These are phyloP conservation scores for Dinocampus coccinellae DNA, from an alignment of 2,888 invertebrate species.

Conservation along the genomic window DNA sequence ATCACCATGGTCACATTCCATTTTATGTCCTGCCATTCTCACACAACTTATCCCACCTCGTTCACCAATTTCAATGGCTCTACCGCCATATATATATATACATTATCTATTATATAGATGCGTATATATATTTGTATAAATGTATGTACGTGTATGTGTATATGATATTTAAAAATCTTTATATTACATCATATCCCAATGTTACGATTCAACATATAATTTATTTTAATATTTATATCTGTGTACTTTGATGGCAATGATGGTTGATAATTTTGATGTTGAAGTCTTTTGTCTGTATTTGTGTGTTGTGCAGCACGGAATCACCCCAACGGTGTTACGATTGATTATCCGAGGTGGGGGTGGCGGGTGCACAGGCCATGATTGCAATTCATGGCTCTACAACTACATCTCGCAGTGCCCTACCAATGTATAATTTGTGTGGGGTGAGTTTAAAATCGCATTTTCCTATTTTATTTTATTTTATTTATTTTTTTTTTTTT, in stretches of 20 bases:
- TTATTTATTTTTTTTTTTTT: conserved; percentile 55
- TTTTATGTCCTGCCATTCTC: conserved; percentile 37
- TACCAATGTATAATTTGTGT: conserved; percentile 67
- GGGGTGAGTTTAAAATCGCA: conserved; percentile 61
- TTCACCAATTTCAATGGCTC: conserved; percentile 47
- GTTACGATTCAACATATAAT: too few relatives aligned
- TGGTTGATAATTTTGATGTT: conserved; percentile 7
- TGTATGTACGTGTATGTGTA: neutral
- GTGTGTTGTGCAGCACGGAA: conserved; percentile 49
- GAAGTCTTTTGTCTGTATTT: conserved; percentile 40
- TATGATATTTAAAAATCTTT: conserved; percentile 19
- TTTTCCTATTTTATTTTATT: too few relatives aligned
- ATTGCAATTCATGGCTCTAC: conserved; percentile 68
- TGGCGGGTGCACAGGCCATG: conserved; percentile 64
- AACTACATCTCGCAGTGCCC: conserved; percentile 62
- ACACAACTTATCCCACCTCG: conserved; percentile 47
- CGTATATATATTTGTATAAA: neutral
- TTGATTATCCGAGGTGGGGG: conserved; percentile 67
- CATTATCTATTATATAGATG: neutral
- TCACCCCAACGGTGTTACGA: conserved; percentile 67
- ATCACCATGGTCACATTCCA: conserved; percentile 20
- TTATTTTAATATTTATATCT: too few relatives aligned
- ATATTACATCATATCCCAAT: neutral
- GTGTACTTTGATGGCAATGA: neutral
- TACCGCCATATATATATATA: conserved; percentile 44